These are phyloP conservation scores for Spodoptera litura DNA, from an alignment of 1,140 invertebrate species.

Conservation along the genomic window DNA sequence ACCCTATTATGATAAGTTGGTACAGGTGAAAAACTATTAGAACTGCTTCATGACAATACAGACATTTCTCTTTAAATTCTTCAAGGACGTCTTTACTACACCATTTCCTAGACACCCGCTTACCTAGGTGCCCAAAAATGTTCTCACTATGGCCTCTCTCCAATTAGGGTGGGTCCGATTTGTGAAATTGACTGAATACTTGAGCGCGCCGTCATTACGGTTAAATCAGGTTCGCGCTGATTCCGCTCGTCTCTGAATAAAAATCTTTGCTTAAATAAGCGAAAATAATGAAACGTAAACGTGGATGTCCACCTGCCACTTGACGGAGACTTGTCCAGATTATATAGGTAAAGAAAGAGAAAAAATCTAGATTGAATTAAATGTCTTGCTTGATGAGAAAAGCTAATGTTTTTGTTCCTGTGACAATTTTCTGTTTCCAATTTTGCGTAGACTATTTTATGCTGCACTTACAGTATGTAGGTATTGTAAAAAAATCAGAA, in stretches of 20 bases:
- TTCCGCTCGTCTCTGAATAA: constrained; percentile 29
- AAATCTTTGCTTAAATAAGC: constrained; percentile 32
- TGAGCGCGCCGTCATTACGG: constrained; percentile 46
- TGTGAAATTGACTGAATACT: constrained; percentile 52
- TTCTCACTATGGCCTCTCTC: constrained; percentile 48
- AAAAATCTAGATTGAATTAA: not conserved
- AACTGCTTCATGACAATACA: too few relatives aligned
- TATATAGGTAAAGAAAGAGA: not conserved
- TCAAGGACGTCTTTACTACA: not conserved
- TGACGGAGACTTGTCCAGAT: constrained; percentile 6
- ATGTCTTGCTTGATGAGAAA: too few relatives aligned
- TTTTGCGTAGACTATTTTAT: not conserved
- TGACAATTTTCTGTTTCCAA: not conserved
- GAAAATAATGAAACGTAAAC: constrained; percentile 30
- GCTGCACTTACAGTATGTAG: too few relatives aligned
- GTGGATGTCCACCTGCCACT: constrained; percentile 5
- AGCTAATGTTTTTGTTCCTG: not conserved
- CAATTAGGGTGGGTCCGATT: constrained; percentile 49
- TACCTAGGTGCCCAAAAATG: constrained; percentile 4
- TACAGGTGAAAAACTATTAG: too few relatives aligned
- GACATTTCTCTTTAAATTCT: too few relatives aligned
- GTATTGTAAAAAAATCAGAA: too few relatives aligned
- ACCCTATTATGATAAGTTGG: too few relatives aligned
- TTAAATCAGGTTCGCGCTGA: constrained; percentile 48
- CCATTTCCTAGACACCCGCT: not conserved